A percentile compares a stretch with the other conserved stretches of the same genome.
These are phyloP conservation scores for Callopanchax toddi DNA, from an alignment of 2,113 vertebrate species.

Conservation along the genomic window DNA sequence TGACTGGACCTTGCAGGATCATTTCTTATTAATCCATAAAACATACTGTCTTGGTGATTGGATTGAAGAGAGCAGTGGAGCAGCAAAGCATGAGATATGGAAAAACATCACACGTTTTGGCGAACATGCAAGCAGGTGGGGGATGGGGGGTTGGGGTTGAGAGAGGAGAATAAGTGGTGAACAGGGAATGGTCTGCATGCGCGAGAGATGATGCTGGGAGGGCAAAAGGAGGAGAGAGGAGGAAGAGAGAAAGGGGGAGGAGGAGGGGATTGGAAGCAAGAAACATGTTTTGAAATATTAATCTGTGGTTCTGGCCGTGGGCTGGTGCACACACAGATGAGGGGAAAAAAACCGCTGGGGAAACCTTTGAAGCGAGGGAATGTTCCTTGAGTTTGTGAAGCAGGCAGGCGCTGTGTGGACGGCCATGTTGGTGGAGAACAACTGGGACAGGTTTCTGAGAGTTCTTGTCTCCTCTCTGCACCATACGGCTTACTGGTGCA, in stretches of 20 bases:
- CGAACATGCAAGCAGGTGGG: constrained; percentile 43
- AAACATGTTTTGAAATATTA: constrained; percentile 81
- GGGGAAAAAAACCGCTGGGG: constrained; percentile 63
- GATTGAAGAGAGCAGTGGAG: constrained; percentile 81
- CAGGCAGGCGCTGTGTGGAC: constrained; percentile 56
- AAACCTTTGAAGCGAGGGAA: constrained; percentile 77
- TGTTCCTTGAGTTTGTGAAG: constrained; percentile 66
- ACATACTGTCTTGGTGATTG: constrained; percentile 77
- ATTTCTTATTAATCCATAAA: constrained; percentile 91
- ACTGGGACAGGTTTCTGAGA: constrained; percentile 62
- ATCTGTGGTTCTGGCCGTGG: constrained; percentile 80
- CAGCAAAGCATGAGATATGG: constrained; percentile 81
- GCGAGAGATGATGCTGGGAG: constrained; percentile 56
- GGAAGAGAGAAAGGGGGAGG: constrained; percentile 15
- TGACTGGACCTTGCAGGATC: constrained; percentile 79
- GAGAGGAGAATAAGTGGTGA: constrained; percentile 68
- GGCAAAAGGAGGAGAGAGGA: constrained; percentile 10
- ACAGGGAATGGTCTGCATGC: constrained; percentile 71
- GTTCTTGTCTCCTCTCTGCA: constrained; percentile 42
- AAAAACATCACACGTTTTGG: constrained; percentile 78
- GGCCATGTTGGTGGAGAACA: constrained; percentile 73
- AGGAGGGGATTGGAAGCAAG: constrained; percentile 48
- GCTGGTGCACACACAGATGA: constrained; percentile 76
- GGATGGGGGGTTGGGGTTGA: constrained; percentile 33
- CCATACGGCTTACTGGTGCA: constrained; percentile 50